Evolutionary conservation across 2,888 invertebrate species (phyloP).

Genomic region (Epirrhoe tristata): DNA sequence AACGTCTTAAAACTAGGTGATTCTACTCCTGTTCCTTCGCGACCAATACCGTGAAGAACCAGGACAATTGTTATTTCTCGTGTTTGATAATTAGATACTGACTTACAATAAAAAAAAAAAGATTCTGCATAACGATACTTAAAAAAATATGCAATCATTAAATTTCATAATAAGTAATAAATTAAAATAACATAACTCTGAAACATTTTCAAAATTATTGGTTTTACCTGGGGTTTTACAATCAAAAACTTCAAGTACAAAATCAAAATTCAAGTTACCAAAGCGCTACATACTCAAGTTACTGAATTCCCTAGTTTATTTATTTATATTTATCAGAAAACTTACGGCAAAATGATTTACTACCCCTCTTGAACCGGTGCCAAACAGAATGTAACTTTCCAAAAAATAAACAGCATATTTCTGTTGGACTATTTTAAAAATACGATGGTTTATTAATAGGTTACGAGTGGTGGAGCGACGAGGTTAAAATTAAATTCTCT

Average conservation of each 20-base stretch:
- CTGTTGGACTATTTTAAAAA: constrained; percentile 42
- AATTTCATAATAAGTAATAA: no score
- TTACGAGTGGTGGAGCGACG: constrained; percentile 34
- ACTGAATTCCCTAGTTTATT: constrained; percentile 21
- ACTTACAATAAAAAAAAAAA: no score
- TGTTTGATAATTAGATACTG: no score
- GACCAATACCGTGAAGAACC: no score
- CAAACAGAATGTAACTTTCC: constrained; percentile 44
- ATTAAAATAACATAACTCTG: no score
- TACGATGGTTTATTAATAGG: constrained; percentile 41
- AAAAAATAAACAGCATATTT: constrained; percentile 42
- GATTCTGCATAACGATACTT: no score
- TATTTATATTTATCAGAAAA: constrained; percentile 39
- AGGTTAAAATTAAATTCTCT: constrained; percentile 34
- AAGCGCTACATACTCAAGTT: constrained; percentile 1
- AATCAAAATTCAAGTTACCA: background rate
- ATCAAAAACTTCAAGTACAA: background rate
- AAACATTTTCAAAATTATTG: no score
- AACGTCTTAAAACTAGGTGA: no score
- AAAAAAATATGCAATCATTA: no score
- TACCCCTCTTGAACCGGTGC: constrained; percentile 42
- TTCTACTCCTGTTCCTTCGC: no score
- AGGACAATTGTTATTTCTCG: no score
- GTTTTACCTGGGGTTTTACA: no score
- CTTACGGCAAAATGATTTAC: constrained; percentile 42